These are phyloP conservation scores for Camponotus pennsylvanicus DNA, from an alignment of 1,140 invertebrate genomes.

Conservation along the genomic window DNA sequence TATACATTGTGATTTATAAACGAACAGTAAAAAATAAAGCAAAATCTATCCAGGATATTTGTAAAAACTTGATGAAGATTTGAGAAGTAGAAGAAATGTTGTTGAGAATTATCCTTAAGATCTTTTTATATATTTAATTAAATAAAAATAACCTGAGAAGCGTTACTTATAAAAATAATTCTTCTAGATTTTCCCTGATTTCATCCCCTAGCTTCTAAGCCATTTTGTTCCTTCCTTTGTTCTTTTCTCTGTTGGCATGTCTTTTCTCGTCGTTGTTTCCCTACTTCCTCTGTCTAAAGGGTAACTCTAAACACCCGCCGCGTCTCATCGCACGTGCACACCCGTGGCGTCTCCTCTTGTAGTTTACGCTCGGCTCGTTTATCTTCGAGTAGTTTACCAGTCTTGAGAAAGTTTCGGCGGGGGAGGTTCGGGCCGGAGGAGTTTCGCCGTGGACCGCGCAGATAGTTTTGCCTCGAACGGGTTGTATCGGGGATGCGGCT, in stretches of 20 bases:
- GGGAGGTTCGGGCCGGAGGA: constrained; percentile 40
- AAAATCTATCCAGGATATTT: too few relatives aligned
- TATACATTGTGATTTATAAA: too few relatives aligned
- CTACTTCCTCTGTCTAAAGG: neutral
- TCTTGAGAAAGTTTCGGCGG: constrained; percentile 55
- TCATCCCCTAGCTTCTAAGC: neutral
- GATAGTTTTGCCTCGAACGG: constrained; percentile 63
- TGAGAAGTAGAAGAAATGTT: too few relatives aligned
- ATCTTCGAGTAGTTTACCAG: constrained; percentile 67
- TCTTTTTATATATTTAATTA: too few relatives aligned
- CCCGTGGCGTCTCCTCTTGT: constrained; percentile 48
- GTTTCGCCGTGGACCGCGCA: constrained; percentile 55
- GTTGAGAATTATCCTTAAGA: too few relatives aligned
- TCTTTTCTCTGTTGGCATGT: neutral
- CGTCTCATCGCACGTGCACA: constrained; percentile 46
- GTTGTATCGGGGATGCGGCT: constrained; percentile 41
- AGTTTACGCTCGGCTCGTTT: constrained; percentile 66
- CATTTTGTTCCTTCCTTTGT: neutral
- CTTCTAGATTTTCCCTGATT: neutral
- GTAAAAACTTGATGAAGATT: too few relatives aligned
- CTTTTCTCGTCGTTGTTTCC: constrained; percentile 27
- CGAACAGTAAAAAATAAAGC: too few relatives aligned
- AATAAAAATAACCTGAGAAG: too few relatives aligned
- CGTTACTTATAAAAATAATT: neutral
- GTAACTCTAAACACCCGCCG: constrained; percentile 22